phyloP scores from a whole-genome alignment of 2,888 invertebrate genomes.

The Acheta domesticus region DNA sequence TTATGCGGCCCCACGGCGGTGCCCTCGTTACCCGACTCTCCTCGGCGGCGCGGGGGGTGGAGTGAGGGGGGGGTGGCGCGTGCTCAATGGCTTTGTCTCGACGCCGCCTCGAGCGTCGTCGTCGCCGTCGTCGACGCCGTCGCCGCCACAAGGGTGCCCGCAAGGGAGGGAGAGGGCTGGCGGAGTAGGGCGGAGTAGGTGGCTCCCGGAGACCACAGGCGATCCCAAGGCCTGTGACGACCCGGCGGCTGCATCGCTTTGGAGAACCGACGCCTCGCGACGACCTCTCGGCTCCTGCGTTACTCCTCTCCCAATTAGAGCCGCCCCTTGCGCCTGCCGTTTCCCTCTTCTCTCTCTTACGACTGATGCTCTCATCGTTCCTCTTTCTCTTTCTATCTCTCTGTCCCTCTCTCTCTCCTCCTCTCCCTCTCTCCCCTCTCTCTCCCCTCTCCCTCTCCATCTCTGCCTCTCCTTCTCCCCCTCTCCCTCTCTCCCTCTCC shows the following conservation, averaged over 20 bases:
- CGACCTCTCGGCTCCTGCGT: not conserved
- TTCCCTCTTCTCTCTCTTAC: not conserved
- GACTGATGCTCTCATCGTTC: not conserved
- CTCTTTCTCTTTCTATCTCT: not conserved
- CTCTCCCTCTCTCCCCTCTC: too few species aligned
- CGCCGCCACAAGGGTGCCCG: too few species aligned
- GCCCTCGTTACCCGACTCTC: not conserved
- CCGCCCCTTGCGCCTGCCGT: not conserved
- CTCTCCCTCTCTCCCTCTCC: not conserved
- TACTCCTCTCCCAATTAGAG: not conserved
- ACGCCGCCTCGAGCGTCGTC: too few species aligned
- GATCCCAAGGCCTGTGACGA: too few species aligned
- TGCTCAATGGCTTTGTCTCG: not conserved
- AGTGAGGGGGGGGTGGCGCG: not conserved
- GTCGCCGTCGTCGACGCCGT: too few species aligned
- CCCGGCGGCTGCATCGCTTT: too few species aligned
- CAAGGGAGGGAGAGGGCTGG: too few species aligned
- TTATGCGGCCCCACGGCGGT: not conserved
- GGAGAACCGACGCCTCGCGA: not conserved
- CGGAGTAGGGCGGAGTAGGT: too few species aligned
- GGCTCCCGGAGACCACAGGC: too few species aligned
- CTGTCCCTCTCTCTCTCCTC: accelerated
- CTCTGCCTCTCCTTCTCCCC: not conserved
- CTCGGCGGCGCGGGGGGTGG: too few species aligned
- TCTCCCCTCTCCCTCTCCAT: not conserved